Evolutionary conservation across 2,113 vertebrate species (phyloP), one percentile per base, ranked within the genome.

Genomic region (Cranoglanis bouderius): DNA sequence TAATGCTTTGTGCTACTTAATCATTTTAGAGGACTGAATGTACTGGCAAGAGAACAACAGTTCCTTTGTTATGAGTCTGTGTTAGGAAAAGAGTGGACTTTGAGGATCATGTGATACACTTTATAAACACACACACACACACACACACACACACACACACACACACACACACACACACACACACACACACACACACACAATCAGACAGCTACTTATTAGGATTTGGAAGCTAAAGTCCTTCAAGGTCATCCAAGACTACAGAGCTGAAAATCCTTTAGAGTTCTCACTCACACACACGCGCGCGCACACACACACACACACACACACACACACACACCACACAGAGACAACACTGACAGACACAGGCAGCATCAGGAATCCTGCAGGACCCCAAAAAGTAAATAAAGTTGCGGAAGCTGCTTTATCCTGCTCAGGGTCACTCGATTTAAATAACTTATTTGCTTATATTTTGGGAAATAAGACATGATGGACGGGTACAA

Each of bases 11-110:
- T 86, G 90, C 91, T 91, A 86, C 81, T 89, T 96, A 94, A 95
- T 95, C 94, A 91, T 92, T 94, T 95, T 95, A 94, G 94, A 92
- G 92, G 93, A 93, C 82, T 93, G 90, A 93, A 93, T 91, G 90
- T 91, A 85, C 93, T 95, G 94, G 93, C 93, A 94, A 91, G 29
- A 86, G 91, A 93, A 95, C 94, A 94, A 93, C 92, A 91, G 92
- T n/a, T 83, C 87, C 92, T 93, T 93, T 95, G 93, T 93, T 72
- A 93, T 90, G 92, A 87, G 92, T 67, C 32, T 57, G 72, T 29
- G 43, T 55, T 35, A 59, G 80, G 88, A 85, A 87, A 21, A 75
- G 82, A 87, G 80, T 53, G 38, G 63, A 72, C 63, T 80, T 65
- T 88, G 19, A 19, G 26, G 46, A 49, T 21, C 72, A 87, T 63